Percentiles rank a stretch among this genome's conserved stretches.
Evolutionary conservation across 2,113 vertebrate species (phyloP).

Genomic region (Pituophis catenifer): DNA sequence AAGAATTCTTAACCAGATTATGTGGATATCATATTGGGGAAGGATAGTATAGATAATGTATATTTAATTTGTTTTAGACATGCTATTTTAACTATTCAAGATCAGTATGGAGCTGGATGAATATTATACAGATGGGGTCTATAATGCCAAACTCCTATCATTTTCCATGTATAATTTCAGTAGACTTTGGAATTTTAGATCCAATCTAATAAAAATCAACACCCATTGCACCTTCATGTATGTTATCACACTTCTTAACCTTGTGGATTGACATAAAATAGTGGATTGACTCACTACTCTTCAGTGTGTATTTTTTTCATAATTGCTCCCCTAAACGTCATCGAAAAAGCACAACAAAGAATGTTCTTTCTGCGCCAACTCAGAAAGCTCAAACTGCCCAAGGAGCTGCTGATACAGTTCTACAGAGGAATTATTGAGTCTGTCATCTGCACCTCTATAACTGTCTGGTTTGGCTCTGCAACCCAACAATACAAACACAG

Average conservation of each 20-base stretch:
- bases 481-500: too few species aligned
- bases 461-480: too few species aligned
- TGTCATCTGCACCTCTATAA: too few species aligned
- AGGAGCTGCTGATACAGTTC: too few species aligned
- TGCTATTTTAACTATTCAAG: neutral
- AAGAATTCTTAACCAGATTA: neutral
- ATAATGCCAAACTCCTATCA: neutral
- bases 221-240: neutral
- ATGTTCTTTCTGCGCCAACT: too few species aligned
- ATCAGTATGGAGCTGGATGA: neutral
- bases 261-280: neutral
- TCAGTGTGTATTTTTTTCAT: neutral
- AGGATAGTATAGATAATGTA: neutral
- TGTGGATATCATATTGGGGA: neutral
- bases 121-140: neutral
- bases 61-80: neutral
- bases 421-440: too few species aligned
- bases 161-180: neutral
- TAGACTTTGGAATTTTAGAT: neutral
- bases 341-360: too few species aligned
- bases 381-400: too few species aligned
- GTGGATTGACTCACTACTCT: neutral
- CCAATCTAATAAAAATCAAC: neutral
- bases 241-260: neutral
- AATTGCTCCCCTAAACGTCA: neutral